A percentile compares a stretch with the other conserved stretches of the same genome.
phyloP scores from a whole-genome alignment of 2,113 vertebrate genomes.

The Myotis yumanensis region DNA sequence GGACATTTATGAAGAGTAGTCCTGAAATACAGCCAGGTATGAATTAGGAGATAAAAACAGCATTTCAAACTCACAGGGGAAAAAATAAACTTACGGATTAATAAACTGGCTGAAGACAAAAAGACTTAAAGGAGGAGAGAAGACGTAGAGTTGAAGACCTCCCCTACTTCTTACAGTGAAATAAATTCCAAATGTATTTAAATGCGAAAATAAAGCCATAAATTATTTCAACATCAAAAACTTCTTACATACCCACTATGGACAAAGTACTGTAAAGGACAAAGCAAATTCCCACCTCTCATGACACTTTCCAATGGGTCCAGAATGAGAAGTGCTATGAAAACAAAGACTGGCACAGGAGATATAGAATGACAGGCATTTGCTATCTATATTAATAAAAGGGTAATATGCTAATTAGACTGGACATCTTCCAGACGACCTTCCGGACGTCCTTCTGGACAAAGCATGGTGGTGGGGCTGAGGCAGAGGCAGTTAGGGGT shows the following conservation, averaged over 20 bases:
- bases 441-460: too few relatives aligned
- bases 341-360: neutral
- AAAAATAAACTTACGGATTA: slow-evolving; percentile 2
- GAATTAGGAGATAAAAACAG: neutral
- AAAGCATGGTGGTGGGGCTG: too few relatives aligned
- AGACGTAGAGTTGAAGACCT: neutral
- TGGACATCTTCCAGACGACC: too few relatives aligned
- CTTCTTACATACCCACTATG: neutral
- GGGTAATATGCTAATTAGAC: too few relatives aligned
- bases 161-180: neutral
- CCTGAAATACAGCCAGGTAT: neutral
- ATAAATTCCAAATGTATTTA: slow-evolving; percentile 35
- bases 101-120: neutral
- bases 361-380: neutral
- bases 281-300: neutral
- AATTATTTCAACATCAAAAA: neutral
- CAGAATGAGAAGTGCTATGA: neutral
- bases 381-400: neutral
- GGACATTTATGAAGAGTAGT: neutral
- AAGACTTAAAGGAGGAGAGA: neutral
- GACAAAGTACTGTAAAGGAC: neutral
- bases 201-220: neutral
- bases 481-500: too few relatives aligned
- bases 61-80: neutral
- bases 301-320: neutral